Percentiles rank a stretch among this genome's conserved stretches.
Evolutionary conservation across 2,888 invertebrate genomes (phyloP).

Genomic region (Drosophila recens): DNA sequence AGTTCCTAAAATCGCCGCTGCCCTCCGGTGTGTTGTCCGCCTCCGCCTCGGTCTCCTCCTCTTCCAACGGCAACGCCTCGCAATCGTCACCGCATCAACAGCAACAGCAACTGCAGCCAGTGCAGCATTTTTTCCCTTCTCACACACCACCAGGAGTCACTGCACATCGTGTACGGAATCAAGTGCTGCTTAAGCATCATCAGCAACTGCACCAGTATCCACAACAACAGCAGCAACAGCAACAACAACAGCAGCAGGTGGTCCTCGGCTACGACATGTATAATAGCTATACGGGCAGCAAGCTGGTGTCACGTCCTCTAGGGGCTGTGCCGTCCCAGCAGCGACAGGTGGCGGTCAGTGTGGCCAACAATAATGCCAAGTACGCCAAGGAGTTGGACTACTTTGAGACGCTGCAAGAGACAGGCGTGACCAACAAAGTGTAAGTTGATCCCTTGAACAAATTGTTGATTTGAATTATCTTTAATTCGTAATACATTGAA

Average conservation of each 20-base stretch:
- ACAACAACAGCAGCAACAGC: slow-evolving; percentile 18
- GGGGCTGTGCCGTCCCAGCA: slow-evolving; percentile 49
- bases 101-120: slow-evolving; percentile 24
- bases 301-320: slow-evolving; percentile 60
- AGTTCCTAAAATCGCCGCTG: slow-evolving; percentile 91
- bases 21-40: slow-evolving; percentile 57
- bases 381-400: slow-evolving; percentile 83
- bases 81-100: slow-evolving; percentile 54
- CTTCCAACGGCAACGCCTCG: slow-evolving; percentile 42
- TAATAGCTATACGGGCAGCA: slow-evolving; percentile 71
- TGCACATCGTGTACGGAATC: slow-evolving; percentile 47
- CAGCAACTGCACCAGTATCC: slow-evolving; percentile 47
- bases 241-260: slow-evolving; percentile 63
- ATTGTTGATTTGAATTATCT: background rate
- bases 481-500: background rate
- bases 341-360: slow-evolving; percentile 61
- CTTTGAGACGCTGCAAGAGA: slow-evolving; percentile 83
- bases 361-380: slow-evolving; percentile 69
- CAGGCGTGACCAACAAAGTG: slow-evolving; percentile 85
- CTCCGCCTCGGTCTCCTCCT: slow-evolving; percentile 31
- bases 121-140: slow-evolving; percentile 70
- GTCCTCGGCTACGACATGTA: slow-evolving; percentile 82
- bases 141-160: slow-evolving; percentile 53
- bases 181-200: slow-evolving; percentile 52
- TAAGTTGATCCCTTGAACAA: slow-evolving; percentile 54